Conservation (phyloP, 1,140 invertebrate genomes). For the Diabrotica undecimpunctata region DNA sequence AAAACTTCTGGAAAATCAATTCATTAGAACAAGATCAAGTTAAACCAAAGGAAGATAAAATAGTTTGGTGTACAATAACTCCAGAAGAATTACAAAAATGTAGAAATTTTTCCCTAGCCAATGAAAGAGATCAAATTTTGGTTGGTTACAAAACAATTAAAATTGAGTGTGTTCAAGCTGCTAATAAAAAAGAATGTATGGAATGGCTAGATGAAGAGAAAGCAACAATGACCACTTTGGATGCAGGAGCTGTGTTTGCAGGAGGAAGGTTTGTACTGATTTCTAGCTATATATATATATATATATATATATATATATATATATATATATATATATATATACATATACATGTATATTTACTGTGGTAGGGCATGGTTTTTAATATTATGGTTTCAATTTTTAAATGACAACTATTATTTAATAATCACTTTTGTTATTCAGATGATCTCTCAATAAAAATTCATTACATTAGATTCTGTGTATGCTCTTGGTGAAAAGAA, state of each 20-base stretch:
- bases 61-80: slow-evolving; percentile 76
- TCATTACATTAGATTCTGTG: too few species aligned
- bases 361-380: too few species aligned
- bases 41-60: slow-evolving; percentile 31
- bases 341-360: too few species aligned
- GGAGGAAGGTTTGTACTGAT: slow-evolving; percentile 60
- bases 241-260: slow-evolving; percentile 90
- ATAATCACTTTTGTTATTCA: too few species aligned
- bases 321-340: too few species aligned
- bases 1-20: slow-evolving; percentile 38
- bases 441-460: too few species aligned
- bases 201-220: slow-evolving; percentile 67
- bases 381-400: too few species aligned
- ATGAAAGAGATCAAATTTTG: slow-evolving; percentile 59
- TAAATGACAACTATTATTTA: too few species aligned
- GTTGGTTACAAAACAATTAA: slow-evolving; percentile 61
- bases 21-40: slow-evolving; percentile 22
- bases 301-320: too few species aligned
- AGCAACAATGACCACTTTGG: slow-evolving; percentile 81
- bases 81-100: slow-evolving; percentile 73
- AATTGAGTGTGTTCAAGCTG: slow-evolving; percentile 58
- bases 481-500: too few species aligned
- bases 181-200: slow-evolving; percentile 74
- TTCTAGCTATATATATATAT: too few species aligned
- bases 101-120: slow-evolving; percentile 61